Percentiles rank a stretch among this genome's conserved stretches.
Conservation (phyloP, 2,888 invertebrate genomes). For the Acrocyrtus sp. region DNA sequence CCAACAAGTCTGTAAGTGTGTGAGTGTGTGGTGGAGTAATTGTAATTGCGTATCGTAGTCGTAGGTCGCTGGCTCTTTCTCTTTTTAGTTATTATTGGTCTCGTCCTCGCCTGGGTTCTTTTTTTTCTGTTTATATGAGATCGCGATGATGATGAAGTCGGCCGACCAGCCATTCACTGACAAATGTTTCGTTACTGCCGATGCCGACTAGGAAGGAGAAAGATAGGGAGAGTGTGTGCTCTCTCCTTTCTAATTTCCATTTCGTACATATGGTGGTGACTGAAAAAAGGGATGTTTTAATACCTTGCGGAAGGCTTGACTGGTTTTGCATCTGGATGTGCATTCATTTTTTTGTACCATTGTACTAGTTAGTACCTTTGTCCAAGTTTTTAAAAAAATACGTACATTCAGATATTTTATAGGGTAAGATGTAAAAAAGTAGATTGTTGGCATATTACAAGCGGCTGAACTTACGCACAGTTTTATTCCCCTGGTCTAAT, state of each 20-base stretch:
- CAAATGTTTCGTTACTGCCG: no score
- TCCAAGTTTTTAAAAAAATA: constrained; percentile 9
- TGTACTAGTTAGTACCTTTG: not conserved
- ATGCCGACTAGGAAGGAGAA: constrained; percentile 22
- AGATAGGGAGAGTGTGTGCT: constrained; percentile 12
- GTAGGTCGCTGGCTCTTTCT: constrained; percentile 27
- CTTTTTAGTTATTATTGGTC: not conserved
- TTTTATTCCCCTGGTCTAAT: constrained; percentile 13
- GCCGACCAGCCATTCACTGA: constrained; percentile 25
- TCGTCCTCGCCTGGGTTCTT: not conserved
- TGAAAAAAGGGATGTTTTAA: constrained; percentile 13
- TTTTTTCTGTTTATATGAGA: not conserved
- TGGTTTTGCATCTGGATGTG: constrained; percentile 49
- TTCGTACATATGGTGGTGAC: not conserved
- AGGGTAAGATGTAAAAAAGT: not conserved
- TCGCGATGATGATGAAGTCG: constrained; percentile 15
- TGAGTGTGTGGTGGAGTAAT: no score
- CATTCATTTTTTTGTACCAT: constrained; percentile 18
- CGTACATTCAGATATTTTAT: not conserved
- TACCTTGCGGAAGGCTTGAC: constrained; percentile 38
- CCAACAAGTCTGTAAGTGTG: no score
- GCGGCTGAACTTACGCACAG: constrained; percentile 9
- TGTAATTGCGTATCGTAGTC: constrained; percentile 24
- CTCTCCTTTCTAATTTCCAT: not conserved
- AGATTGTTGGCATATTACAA: constrained; percentile 2